Conservation (phyloP, 2,797 vertebrate genomes). For the Sciurus carolinensis region DNA sequence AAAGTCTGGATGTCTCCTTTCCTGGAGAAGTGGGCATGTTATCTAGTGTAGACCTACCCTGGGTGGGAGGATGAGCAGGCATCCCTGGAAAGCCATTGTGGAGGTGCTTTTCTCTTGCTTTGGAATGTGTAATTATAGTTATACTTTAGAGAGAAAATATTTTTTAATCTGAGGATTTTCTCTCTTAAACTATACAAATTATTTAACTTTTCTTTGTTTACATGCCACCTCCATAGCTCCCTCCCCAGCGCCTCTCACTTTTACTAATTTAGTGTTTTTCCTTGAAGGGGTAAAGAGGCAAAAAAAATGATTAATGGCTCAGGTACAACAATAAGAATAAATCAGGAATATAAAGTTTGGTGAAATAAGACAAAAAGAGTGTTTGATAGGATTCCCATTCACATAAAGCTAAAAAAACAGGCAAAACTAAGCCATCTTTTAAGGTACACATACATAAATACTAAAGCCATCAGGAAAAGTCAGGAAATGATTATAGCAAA, state of each 20-base stretch:
- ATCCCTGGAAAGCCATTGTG: constrained; percentile 41
- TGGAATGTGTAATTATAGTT: constrained; percentile 46
- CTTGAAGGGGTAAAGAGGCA: constrained; percentile 21
- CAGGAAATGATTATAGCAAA: neutral
- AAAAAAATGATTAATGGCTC: neutral
- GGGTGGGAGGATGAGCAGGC: neutral
- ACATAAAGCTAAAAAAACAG: neutral
- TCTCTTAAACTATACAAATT: constrained; percentile 27
- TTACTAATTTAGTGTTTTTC: constrained; percentile 49
- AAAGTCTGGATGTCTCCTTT: neutral
- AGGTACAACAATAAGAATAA: neutral
- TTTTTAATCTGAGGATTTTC: constrained; percentile 61
- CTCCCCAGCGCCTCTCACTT: constrained; percentile 27
- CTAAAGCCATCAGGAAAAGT: neutral
- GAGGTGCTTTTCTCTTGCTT: constrained; percentile 5
- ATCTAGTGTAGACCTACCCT: neutral
- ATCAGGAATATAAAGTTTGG: neutral
- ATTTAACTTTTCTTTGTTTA: constrained; percentile 38
- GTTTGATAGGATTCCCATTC: neutral
- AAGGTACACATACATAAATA: neutral
- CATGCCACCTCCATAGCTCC: neutral
- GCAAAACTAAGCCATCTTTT: neutral
- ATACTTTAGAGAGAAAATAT: constrained; percentile 23
- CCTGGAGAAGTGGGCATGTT: neutral
- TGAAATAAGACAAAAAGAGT: neutral